These are phyloP conservation scores for Trimorus sp. DNA, from an alignment of 2,888 invertebrate genomes.

Conservation along the genomic window DNA sequence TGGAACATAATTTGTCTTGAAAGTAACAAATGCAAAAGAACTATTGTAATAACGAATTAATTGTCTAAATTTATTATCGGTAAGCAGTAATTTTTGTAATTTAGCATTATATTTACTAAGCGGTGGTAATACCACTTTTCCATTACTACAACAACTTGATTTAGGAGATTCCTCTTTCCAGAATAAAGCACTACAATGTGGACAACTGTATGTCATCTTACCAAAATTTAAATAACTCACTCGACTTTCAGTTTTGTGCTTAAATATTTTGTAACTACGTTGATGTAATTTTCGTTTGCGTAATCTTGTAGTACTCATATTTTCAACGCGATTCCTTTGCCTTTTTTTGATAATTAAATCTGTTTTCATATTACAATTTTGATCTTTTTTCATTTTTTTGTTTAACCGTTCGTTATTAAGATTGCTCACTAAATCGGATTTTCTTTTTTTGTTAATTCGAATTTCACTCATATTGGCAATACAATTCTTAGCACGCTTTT, in stretches of 20 bases:
- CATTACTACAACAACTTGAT: conserved; percentile 54
- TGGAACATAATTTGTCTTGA: conserved; percentile 42
- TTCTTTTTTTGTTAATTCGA: neutral
- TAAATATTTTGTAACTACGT: neutral
- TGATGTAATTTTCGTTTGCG: neutral
- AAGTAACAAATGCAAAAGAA: conserved; percentile 53
- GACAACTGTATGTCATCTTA: conserved; percentile 39
- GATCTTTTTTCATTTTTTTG: neutral
- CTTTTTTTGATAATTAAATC: neutral
- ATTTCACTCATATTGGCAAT: neutral
- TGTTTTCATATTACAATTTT: neutral
- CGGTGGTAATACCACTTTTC: conserved; percentile 44
- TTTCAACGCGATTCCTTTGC: neutral
- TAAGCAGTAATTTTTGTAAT: conserved; percentile 47
- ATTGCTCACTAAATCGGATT: neutral
- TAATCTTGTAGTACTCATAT: neutral
- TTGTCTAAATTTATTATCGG: conserved; percentile 45
- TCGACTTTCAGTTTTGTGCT: neutral
- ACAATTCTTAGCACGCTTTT: too few species aligned
- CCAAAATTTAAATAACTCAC: conserved; percentile 41
- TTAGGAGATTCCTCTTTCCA: conserved; percentile 45
- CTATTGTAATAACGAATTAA: conserved; percentile 58
- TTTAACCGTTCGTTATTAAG: neutral
- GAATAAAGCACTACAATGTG: conserved; percentile 37
- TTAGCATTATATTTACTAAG: conserved; percentile 37